phyloP scores from a whole-genome alignment of 1,140 invertebrate species.

The Rhopalosiphum padi region DNA sequence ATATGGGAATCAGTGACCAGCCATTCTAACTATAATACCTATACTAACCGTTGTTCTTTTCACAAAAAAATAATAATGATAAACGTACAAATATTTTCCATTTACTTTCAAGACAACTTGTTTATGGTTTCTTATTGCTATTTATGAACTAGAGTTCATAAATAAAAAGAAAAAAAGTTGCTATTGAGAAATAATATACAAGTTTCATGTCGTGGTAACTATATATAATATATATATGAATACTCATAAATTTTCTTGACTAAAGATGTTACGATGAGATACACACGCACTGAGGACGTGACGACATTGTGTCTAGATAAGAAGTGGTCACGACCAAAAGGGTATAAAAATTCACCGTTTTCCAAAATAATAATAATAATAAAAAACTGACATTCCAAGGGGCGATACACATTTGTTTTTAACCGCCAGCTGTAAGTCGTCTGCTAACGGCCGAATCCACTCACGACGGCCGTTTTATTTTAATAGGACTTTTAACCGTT shows the following conservation, averaged over 20 bases:
- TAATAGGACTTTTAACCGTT: conserved; percentile 52
- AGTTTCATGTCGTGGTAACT: not conserved
- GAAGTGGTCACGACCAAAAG: conserved; percentile 48
- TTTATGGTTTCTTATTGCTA: not conserved
- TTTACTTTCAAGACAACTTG: not conserved
- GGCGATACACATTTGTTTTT: conserved; percentile 30
- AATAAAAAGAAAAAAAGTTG: conserved; percentile 17
- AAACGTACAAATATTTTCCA: conserved; percentile 11
- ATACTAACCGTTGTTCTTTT: not conserved
- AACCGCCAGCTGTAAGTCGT: conserved; percentile 45
- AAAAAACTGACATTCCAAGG: conserved; percentile 16
- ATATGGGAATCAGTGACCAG: not conserved
- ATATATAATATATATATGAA: not conserved
- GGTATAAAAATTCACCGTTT: conserved; percentile 21
- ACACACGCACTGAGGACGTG: conserved; percentile 35
- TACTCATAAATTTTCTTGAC: conserved; percentile 39
- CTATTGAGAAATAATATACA: conserved; percentile 21
- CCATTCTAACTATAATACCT: not conserved
- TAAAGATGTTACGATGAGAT: conserved; percentile 46
- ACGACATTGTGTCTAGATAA: conserved; percentile 35
- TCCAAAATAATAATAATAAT: conserved; percentile 1
- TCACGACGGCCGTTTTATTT: conserved; percentile 49
- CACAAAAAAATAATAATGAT: not conserved
- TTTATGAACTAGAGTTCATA: not conserved
- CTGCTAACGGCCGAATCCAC: conserved; percentile 46